Evolutionary conservation across 1,140 invertebrate species (phyloP).

Genomic region (Sitobion miscanthi): DNA sequence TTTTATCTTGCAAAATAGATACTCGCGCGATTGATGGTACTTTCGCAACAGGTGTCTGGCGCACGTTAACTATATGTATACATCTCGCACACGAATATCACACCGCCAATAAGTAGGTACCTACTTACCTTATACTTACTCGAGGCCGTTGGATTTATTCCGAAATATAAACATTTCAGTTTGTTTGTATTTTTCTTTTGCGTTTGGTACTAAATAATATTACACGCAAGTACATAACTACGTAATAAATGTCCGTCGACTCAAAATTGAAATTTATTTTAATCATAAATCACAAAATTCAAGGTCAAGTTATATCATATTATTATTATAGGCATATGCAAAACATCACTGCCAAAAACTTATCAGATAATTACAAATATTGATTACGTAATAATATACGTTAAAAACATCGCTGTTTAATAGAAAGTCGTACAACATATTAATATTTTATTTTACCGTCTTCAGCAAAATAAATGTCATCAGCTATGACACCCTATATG

Average conservation of each 20-base stretch:
- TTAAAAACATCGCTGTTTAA: background rate
- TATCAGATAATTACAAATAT: slow-evolving; percentile 27
- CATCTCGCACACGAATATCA: background rate
- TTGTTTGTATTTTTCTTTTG: background rate
- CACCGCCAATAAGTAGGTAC: background rate
- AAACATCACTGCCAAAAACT: slow-evolving; percentile 29
- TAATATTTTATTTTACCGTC: background rate
- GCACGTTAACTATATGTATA: background rate
- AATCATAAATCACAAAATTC: background rate
- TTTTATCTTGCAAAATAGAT: background rate
- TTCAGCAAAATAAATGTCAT: slow-evolving; percentile 22
- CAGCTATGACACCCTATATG: background rate
- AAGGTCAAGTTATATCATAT: slow-evolving; percentile 29
- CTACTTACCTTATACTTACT: background rate
- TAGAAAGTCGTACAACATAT: slow-evolving; percentile 27
- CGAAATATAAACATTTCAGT: background rate
- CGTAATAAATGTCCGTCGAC: background rate
- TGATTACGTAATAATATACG: background rate
- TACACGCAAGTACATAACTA: background rate
- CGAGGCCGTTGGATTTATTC: slow-evolving; percentile 1
- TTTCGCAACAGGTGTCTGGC: slow-evolving; percentile 28
- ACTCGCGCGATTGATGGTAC: background rate
- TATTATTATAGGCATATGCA: slow-evolving; percentile 24
- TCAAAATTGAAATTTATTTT: background rate
- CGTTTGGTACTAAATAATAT: background rate